phyloP scores from a whole-genome alignment of 2,888 invertebrate species.

The Parapristionchus giblindavisi region DNA sequence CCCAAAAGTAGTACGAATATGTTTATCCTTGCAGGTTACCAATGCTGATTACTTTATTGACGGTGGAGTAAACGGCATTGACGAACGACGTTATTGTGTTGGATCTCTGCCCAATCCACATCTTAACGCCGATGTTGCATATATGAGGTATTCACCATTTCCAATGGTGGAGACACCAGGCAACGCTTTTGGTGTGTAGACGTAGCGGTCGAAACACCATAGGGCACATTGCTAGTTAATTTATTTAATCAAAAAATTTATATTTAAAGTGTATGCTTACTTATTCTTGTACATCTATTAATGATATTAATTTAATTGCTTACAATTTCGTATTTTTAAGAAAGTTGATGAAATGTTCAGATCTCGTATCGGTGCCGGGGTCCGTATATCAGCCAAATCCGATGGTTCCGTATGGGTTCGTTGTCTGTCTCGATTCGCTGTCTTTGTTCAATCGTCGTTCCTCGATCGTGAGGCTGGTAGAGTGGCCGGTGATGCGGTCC shows the following conservation, averaged over 20 bases:
- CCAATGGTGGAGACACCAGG: too few species aligned
- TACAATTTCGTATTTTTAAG: too few species aligned
- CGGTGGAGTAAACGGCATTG: constrained; percentile 10
- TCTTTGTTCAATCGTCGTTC: constrained; percentile 10
- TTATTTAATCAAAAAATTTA: too few species aligned
- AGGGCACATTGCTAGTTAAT: too few species aligned
- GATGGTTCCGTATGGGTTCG: constrained; percentile 30
- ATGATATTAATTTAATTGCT: too few species aligned
- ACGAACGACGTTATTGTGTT: constrained; percentile 1
- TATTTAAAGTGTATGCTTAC: too few species aligned
- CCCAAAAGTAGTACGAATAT: neutral
- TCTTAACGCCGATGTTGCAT: neutral
- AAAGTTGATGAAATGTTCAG: too few species aligned
- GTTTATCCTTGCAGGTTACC: neutral
- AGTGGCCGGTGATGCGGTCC: constrained; percentile 12
- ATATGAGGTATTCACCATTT: too few species aligned
- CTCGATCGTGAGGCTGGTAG: constrained; percentile 27
- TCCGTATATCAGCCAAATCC: constrained; percentile 29
- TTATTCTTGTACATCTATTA: too few species aligned
- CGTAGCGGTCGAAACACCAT: too few species aligned
- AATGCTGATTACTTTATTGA: constrained; percentile 17
- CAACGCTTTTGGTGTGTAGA: too few species aligned
- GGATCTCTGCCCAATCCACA: neutral
- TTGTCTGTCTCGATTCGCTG: constrained; percentile 1
- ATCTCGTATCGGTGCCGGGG: neutral